Evolutionary conservation across 2,113 vertebrate genomes (phyloP).

Genomic region (Furnarius figulus): DNA sequence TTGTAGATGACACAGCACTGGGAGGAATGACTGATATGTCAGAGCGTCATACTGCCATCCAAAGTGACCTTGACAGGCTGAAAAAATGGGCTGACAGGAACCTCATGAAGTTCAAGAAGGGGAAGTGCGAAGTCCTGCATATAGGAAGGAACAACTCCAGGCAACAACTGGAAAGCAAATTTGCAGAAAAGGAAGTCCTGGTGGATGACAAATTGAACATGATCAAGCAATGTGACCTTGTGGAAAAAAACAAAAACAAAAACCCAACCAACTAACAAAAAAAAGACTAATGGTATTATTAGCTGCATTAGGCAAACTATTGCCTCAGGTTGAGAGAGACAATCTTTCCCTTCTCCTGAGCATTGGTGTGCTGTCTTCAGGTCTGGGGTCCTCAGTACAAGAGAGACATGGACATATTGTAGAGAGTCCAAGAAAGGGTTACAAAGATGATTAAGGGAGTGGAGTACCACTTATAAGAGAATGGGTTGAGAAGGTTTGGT

Average conservation of each 20-base stretch:
- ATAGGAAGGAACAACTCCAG: not conserved
- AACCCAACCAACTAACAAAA: too few species aligned
- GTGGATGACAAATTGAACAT: not conserved
- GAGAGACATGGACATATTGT: not conserved
- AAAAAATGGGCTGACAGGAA: not conserved
- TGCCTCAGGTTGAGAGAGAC: not conserved
- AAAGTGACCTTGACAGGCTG: not conserved
- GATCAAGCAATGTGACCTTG: not conserved
- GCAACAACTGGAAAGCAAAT: not conserved
- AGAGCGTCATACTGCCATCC: not conserved
- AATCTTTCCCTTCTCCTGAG: not conserved
- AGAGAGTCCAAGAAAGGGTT: not conserved
- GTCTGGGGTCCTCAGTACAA: not conserved
- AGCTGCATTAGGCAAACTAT: not conserved
- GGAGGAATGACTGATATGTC: not conserved
- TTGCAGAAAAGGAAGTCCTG: not conserved
- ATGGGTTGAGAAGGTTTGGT: not conserved
- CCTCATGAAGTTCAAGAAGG: not conserved
- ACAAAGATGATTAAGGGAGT: not conserved
- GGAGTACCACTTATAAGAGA: not conserved
- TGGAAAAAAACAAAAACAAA: too few species aligned
- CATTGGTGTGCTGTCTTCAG: not conserved
- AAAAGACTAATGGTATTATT: not conserved
- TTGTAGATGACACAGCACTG: not conserved
- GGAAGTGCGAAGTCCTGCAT: not conserved